Percentiles rank a stretch among this genome's conserved stretches.
These are phyloP conservation scores for Poeciliopsis turrubarensis DNA, from an alignment of 2,113 vertebrate genomes.

Conservation along the genomic window DNA sequence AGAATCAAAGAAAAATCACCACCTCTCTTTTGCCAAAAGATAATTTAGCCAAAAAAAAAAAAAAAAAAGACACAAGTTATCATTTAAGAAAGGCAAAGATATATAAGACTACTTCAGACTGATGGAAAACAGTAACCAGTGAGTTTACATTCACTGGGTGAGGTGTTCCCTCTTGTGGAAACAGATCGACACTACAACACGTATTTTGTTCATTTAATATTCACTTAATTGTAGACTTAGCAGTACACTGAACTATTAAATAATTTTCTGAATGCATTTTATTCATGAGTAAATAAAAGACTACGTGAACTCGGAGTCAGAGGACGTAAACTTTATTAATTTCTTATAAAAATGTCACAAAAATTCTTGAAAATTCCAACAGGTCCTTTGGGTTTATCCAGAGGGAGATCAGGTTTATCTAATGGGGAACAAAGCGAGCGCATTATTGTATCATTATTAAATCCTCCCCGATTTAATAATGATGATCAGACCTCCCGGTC, in stretches of 20 bases:
- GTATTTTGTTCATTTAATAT: background rate
- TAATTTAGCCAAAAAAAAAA: no score
- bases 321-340: conserved; percentile 81
- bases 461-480: background rate
- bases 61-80: no score
- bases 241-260: no score
- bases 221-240: background rate
- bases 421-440: background rate
- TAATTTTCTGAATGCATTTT: no score
- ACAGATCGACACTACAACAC: conserved; percentile 29
- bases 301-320: conserved; percentile 22
- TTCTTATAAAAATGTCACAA: conserved; percentile 76
- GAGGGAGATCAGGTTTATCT: conserved; percentile 39
- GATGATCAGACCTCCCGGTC: background rate
- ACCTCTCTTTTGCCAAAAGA: no score
- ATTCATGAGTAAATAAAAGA: background rate
- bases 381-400: conserved; percentile 68
- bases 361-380: conserved; percentile 37
- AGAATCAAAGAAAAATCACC: no score
- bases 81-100: no score
- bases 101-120: background rate
- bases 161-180: conserved; percentile 60
- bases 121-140: background rate
- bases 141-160: background rate
- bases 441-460: conserved; percentile 18